Base-by-base conservation (phyloP, 1,140 invertebrate genomes). In the Rhagoletis zephyria region DNA sequence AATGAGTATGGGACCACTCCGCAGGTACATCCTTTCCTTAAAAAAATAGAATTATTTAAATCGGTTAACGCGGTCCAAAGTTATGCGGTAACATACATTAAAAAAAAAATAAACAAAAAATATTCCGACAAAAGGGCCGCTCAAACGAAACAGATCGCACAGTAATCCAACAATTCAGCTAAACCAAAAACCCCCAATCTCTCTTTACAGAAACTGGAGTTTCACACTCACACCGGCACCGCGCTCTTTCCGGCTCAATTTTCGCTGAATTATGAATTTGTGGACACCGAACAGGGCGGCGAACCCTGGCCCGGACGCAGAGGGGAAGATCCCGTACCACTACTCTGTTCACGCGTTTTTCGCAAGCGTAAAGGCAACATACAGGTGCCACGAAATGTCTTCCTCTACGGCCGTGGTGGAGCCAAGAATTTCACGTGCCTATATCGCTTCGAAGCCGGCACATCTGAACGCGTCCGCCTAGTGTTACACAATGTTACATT, bases 251-350 rank as follows among this genome's bases (percentile, higher is more conserved):
- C 95, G 7, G 94, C 95, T 2, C 93, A 94, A 45, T 96, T 96
- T 90, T 93, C 94, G 59, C 90, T 96, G 59, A 95, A 96, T 87
- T 97, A 97, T 91, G 97, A 98, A 92, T 97, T 98, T 89, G 95
- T 97, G 2, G 96, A 97, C 90, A 97, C 96, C 0, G 93, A 95
- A 67, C 94, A 97, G 87, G 95, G 95, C 30, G 96, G 96, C 2
- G 95, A 96, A 85, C 92, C 94, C 0, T 96, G 95, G 95, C 88
- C 94, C 48, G 94, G 94, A 0, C 93, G 93, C 51, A 93, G 94
- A 0, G 96, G 96, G 3, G 93, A 94, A 30, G 93, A 97, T 40
- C 94, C 94, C 6, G 95, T 96, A n/a, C 96, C 95, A 19, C 93
- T 92, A 12, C 90, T 93, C 0, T 94, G 93, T 56, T 93, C 93